These are phyloP conservation scores for Nomada hirtipes DNA, from an alignment of 2,888 invertebrate species.

Conservation along the genomic window DNA sequence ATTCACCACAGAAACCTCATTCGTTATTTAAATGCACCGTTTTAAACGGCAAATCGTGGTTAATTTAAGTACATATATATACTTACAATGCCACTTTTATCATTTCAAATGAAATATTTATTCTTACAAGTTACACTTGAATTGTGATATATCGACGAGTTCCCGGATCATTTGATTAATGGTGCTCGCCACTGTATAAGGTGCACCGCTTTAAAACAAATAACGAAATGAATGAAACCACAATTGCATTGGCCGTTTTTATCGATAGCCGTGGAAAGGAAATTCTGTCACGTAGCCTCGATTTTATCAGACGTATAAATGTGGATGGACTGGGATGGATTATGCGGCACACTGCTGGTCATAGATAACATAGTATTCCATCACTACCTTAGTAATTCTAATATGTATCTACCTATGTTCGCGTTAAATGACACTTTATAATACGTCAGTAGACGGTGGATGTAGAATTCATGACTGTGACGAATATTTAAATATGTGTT, in stretches of 20 bases:
- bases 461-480: no score
- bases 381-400: constrained; percentile 7
- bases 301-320: constrained; percentile 14
- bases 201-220: constrained; percentile 16
- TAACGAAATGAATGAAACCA: constrained; percentile 30
- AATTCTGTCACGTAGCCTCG: constrained; percentile 27
- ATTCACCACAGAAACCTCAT: no score
- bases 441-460: no score
- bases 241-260: constrained; percentile 28
- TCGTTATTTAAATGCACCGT: no score
- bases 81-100: neutral
- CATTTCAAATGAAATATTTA: neutral
- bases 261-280: constrained; percentile 19
- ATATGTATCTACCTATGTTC: neutral
- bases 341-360: constrained; percentile 6
- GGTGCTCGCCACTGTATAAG: neutral
- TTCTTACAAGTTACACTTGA: neutral
- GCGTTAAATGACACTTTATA: neutral
- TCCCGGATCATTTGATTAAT: neutral
- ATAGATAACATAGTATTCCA: constrained; percentile 30
- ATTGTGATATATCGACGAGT: neutral
- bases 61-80: neutral
- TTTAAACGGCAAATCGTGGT: neutral
- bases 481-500: no score
- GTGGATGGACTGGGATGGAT: neutral